These are phyloP conservation scores for Urosaurus nigricauda DNA, from an alignment of 2,797 vertebrate species.

Conservation along the genomic window DNA sequence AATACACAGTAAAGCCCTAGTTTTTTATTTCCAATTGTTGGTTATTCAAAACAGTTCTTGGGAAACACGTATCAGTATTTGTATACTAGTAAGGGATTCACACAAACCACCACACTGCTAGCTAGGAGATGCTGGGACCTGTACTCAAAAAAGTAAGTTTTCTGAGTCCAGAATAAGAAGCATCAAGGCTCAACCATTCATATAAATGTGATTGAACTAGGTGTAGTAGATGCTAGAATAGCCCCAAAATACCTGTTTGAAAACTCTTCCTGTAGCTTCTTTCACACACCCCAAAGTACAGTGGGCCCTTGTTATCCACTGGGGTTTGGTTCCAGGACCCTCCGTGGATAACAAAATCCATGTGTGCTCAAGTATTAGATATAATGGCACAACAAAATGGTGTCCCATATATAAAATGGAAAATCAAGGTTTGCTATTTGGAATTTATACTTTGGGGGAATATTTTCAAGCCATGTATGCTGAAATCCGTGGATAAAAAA, in stretches of 20 bases:
- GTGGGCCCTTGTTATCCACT: too few relatives aligned
- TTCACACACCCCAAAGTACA: constrained; percentile 45
- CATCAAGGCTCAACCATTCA: constrained; percentile 42
- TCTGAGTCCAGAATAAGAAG: background rate
- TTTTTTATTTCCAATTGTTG: background rate
- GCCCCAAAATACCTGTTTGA: constrained; percentile 57
- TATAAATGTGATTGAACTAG: constrained; percentile 46
- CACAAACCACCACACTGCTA: background rate
- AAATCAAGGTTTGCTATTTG: too few relatives aligned
- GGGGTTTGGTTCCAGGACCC: too few relatives aligned
- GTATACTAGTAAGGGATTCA: constrained; percentile 16
- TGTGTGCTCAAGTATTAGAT: too few relatives aligned
- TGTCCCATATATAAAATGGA: too few relatives aligned
- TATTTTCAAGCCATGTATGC: too few relatives aligned
- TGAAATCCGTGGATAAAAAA: too few relatives aligned
- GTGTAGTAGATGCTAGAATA: constrained; percentile 43
- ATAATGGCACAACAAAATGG: too few relatives aligned
- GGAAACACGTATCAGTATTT: constrained; percentile 37
- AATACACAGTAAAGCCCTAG: background rate
- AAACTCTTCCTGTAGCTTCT: constrained; percentile 61
- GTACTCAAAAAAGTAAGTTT: too few relatives aligned
- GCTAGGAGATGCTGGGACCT: too few relatives aligned
- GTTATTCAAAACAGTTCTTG: background rate
- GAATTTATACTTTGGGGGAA: too few relatives aligned
- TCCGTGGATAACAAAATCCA: too few relatives aligned